These are phyloP conservation scores for Anastatus disparis DNA, from an alignment of 1,140 invertebrate species.

Conservation along the genomic window DNA sequence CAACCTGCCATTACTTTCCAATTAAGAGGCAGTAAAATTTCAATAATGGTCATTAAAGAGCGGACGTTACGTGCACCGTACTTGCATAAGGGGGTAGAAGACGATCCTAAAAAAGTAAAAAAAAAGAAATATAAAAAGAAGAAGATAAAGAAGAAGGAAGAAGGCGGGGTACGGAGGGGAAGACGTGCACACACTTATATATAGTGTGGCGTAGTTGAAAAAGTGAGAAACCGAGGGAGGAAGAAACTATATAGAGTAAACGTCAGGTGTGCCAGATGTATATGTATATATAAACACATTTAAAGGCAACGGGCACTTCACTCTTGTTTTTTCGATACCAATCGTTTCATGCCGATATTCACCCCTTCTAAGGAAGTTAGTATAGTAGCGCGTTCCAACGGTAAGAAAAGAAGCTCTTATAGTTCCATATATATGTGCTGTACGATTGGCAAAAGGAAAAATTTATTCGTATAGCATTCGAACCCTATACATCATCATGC, in stretches of 20 bases:
- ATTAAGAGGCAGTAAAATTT: conserved; percentile 68
- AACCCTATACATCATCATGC: too few relatives aligned
- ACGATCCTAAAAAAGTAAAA: conserved; percentile 23
- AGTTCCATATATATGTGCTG: too few relatives aligned
- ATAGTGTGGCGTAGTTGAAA: conserved; percentile 36
- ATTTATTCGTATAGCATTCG: too few relatives aligned
- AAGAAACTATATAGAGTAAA: not conserved
- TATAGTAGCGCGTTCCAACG: too few relatives aligned
- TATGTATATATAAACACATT: too few relatives aligned
- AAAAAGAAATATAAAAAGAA: conserved; percentile 42
- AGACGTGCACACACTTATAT: too few relatives aligned
- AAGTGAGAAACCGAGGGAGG: conserved; percentile 44
- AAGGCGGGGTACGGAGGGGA: conserved; percentile 7
- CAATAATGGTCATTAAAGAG: conserved; percentile 67
- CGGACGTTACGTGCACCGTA: conserved; percentile 59
- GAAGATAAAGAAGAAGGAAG: conserved; percentile 43
- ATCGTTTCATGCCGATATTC: conserved; percentile 56
- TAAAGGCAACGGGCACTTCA: conserved; percentile 48
- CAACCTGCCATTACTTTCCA: conserved; percentile 64
- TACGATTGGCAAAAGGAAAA: too few relatives aligned
- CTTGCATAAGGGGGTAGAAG: conserved; percentile 47
- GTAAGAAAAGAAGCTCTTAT: too few relatives aligned
- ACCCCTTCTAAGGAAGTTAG: conserved; percentile 12
- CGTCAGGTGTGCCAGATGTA: conserved; percentile 67
- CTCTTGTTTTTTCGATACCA: conserved; percentile 64